Conservation (phyloP, 2,797 vertebrate species). For the Sternarchorhynchus goeldii region DNA sequence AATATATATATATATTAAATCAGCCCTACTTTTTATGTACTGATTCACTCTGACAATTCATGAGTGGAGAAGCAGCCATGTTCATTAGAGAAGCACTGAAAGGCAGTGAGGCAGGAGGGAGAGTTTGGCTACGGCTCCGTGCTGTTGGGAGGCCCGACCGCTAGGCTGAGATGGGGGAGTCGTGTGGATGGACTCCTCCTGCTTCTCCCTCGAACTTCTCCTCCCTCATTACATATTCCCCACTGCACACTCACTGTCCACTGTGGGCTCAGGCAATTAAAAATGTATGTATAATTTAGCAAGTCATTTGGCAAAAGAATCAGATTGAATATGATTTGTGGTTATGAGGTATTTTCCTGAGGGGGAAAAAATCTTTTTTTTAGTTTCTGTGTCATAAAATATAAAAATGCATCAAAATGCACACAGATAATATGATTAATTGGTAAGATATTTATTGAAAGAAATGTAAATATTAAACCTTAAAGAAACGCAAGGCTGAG, state of each 20-base stretch:
- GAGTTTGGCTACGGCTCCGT: constrained; percentile 61
- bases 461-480: constrained; percentile 56
- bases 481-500: constrained; percentile 58
- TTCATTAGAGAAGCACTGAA: constrained; percentile 36
- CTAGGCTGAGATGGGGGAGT: constrained; percentile 52
- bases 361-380: constrained; percentile 43
- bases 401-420: constrained; percentile 43
- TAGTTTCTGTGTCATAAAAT: constrained; percentile 28
- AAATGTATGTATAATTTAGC: constrained; percentile 78
- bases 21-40: neutral
- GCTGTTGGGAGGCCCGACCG: constrained; percentile 59
- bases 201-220: constrained; percentile 58
- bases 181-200: neutral
- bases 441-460: constrained; percentile 21
- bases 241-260: constrained; percentile 62
- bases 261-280: constrained; percentile 73
- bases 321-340: constrained; percentile 66
- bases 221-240: constrained; percentile 64
- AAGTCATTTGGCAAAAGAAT: constrained; percentile 68
- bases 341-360: constrained; percentile 56
- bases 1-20: neutral
- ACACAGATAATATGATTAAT: constrained; percentile 13
- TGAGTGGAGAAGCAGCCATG: neutral
- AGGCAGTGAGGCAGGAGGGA: constrained; percentile 43
- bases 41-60: neutral